phyloP scores from a whole-genome alignment of 2,797 vertebrate species.

The Epinephelus malabaricus region DNA sequence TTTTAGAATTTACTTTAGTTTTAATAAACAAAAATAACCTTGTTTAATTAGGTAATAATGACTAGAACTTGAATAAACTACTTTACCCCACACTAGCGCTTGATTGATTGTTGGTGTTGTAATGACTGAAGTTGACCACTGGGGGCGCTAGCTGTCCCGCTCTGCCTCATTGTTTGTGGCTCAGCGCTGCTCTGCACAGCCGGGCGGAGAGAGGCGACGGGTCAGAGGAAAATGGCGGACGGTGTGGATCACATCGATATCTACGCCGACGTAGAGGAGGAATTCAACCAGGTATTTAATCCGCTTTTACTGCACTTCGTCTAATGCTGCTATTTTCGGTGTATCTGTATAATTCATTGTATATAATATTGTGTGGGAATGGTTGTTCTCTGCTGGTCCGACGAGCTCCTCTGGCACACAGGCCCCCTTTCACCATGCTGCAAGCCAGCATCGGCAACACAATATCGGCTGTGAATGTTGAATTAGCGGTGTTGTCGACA shows the following conservation, averaged over 20 bases:
- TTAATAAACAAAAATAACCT: no score
- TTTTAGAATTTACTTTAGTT: no score
- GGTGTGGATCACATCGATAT: constrained; percentile 99
- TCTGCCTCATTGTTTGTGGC: constrained; percentile 61
- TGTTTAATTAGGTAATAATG: neutral
- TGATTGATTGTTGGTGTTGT: neutral
- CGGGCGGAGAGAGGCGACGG: constrained; percentile 63
- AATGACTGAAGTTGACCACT: neutral
- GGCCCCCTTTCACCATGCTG: constrained; percentile 59
- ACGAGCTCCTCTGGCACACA: neutral
- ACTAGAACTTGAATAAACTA: neutral
- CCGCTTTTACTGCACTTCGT: rapidly evolving
- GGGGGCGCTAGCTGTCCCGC: constrained; percentile 32
- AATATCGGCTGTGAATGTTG: neutral
- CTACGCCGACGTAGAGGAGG: constrained; percentile 98
- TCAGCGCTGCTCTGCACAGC: constrained; percentile 33
- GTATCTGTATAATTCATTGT: rapidly evolving
- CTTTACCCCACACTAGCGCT: neutral
- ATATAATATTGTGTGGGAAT: rapidly evolving
- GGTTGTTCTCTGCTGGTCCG: rapidly evolving
- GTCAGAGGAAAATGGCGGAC: constrained; percentile 94
- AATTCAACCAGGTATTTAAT: constrained; percentile 93
- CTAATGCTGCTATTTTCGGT: rapidly evolving
- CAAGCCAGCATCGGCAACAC: constrained; percentile 38
- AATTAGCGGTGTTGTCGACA: neutral